Evolutionary conservation across 2,888 invertebrate genomes (phyloP).

Genomic region (Allacma fusca): DNA sequence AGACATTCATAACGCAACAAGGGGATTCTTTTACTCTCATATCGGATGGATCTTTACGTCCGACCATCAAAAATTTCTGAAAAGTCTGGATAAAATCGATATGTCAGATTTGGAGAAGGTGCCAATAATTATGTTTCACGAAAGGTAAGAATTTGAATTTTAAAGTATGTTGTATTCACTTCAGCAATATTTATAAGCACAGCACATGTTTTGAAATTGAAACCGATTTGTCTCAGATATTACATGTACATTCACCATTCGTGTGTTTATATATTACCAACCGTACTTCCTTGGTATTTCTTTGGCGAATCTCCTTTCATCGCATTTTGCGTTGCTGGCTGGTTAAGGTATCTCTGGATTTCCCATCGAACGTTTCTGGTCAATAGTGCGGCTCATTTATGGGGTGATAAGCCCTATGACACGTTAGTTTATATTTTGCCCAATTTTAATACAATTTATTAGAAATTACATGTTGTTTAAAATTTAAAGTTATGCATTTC

Average conservation of each 20-base stretch:
- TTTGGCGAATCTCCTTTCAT: not conserved
- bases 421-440: too few relatives aligned
- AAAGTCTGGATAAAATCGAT: slow-evolving; percentile 85
- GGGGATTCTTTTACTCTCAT: slow-evolving; percentile 96
- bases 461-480: not conserved
- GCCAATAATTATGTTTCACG: slow-evolving; percentile 85
- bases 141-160: slow-evolving; percentile 71
- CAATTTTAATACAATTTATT: too few relatives aligned
- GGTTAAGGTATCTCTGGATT: not conserved
- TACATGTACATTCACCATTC: slow-evolving; percentile 63
- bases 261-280: slow-evolving; percentile 63
- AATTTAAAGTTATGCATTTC: too few relatives aligned
- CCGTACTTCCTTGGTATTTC: not conserved
- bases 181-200: too few relatives aligned
- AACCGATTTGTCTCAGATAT: slow-evolving; percentile 63
- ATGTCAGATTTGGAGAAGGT: slow-evolving; percentile 83
- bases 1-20: slow-evolving; percentile 88
- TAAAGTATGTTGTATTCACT: too few relatives aligned
- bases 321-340: not conserved
- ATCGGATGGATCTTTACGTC: slow-evolving; percentile 91
- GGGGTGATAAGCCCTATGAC: slow-evolving; percentile 54
- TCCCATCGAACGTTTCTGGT: slow-evolving; percentile 1
- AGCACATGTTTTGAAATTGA: too few relatives aligned
- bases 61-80: slow-evolving; percentile 89
- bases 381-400: slow-evolving; percentile 25